Evolutionary conservation across 2,113 vertebrate species (phyloP).

Genomic region (Ctenodactylus gundi): DNA sequence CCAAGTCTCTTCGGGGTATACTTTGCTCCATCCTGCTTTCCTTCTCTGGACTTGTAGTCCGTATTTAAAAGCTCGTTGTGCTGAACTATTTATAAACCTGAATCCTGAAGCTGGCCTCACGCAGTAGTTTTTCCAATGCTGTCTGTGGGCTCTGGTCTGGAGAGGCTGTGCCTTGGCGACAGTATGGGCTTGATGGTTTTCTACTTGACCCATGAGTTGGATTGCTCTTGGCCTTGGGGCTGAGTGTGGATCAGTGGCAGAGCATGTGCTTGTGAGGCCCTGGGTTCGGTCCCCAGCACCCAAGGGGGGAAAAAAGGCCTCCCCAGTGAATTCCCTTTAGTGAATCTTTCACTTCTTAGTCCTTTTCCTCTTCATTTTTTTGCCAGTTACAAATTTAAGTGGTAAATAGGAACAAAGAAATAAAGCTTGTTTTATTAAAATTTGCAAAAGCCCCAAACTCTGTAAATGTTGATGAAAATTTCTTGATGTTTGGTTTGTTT

Average conservation of each 20-base stretch:
- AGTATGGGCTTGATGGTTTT: background rate
- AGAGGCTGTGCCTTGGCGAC: background rate
- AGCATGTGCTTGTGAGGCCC: background rate
- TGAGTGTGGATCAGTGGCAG: background rate
- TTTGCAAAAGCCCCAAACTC: background rate
- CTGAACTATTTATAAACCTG: background rate
- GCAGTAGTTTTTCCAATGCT: background rate
- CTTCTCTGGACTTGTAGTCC: background rate
- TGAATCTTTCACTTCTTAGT: background rate
- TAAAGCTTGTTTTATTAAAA: background rate
- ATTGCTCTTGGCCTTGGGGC: background rate
- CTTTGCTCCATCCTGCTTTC: background rate
- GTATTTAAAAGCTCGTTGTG: background rate
- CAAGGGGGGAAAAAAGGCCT: background rate
- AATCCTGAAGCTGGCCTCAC: background rate
- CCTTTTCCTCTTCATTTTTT: background rate
- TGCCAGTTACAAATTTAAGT: background rate
- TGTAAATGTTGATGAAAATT: background rate
- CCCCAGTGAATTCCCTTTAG: background rate
- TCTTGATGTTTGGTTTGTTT: background rate
- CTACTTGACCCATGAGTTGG: background rate
- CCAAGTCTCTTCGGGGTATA: background rate
- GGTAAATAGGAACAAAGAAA: conserved; percentile 9
- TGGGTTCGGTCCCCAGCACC: background rate
- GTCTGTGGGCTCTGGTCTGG: background rate